Conservation (phyloP, 2,888 invertebrate genomes). For the Odontothrips loti region DNA sequence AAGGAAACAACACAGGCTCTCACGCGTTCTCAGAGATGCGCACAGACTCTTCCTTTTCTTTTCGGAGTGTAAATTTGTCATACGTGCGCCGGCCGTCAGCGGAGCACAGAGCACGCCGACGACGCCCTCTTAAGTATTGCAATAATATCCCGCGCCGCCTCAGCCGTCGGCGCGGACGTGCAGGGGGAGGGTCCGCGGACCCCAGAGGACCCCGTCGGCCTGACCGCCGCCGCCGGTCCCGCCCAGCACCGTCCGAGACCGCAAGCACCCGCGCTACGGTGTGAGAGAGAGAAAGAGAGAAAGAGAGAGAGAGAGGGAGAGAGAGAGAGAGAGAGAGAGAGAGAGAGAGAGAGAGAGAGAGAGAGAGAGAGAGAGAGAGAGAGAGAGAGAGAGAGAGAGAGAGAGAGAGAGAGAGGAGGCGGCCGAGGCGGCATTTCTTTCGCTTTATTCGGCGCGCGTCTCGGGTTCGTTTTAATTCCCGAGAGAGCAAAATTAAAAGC, state of each 20-base stretch:
- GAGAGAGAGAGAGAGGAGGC: slow-evolving; percentile 3
- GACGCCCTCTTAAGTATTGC: no score
- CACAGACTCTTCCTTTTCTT: no score
- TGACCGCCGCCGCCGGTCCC: slow-evolving; percentile 31
- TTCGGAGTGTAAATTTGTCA: no score
- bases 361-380: neutral
- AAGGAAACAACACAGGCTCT: no score
- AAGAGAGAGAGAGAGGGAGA: neutral
- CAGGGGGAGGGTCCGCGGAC: slow-evolving; percentile 34
- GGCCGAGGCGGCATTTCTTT: no score
- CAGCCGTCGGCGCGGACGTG: slow-evolving; percentile 38
- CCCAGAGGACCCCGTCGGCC: slow-evolving; percentile 35
- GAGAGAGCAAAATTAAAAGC: no score
- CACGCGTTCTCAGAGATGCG: no score
- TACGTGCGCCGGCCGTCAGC: no score
- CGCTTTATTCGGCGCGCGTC: no score
- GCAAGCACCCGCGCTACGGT: no score
- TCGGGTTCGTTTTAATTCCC: no score
- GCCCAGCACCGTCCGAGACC: slow-evolving; percentile 33
- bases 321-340: slow-evolving; percentile 7
- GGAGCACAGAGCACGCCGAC: no score
- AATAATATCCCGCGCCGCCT: slow-evolving; percentile 34
- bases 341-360: neutral
- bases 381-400: slow-evolving; percentile 6
- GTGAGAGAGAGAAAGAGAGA: neutral